These are phyloP conservation scores for Colletes latitarsis DNA, from an alignment of 1,140 invertebrate species.

Conservation along the genomic window DNA sequence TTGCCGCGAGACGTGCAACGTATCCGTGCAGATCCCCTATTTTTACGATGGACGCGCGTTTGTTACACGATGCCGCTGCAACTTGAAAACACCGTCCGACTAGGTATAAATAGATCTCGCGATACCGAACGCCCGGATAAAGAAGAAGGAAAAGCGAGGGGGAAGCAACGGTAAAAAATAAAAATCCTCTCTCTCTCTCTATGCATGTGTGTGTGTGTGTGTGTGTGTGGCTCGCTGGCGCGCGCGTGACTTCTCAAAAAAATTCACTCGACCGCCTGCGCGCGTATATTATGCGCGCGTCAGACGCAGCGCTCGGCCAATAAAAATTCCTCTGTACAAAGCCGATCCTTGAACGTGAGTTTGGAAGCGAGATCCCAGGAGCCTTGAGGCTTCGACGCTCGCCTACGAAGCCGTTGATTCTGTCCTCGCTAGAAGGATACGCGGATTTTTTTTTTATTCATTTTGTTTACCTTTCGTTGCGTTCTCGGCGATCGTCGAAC, in stretches of 20 bases:
- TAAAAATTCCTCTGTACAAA: constrained; percentile 63
- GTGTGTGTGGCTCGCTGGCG: constrained; percentile 21
- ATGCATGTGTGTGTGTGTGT: too few species aligned
- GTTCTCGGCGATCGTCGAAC: too few species aligned
- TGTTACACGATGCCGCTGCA: constrained; percentile 62
- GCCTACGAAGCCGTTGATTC: constrained; percentile 44
- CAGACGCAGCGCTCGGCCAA: constrained; percentile 23
- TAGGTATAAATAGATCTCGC: constrained; percentile 66
- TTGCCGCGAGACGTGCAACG: constrained; percentile 16
- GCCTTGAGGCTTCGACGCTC: constrained; percentile 48
- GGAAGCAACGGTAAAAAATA: constrained; percentile 40
- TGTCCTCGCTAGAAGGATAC: constrained; percentile 51
- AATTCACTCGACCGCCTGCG: constrained; percentile 5
- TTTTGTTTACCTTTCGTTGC: not conserved
- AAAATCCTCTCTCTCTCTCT: constrained; percentile 10
- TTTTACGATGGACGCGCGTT: constrained; percentile 64
- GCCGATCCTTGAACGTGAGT: constrained; percentile 66
- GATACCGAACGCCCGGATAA: constrained; percentile 30
- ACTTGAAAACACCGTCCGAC: constrained; percentile 64
- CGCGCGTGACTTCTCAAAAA: constrained; percentile 39
- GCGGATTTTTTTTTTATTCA: not conserved
- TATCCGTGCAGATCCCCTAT: constrained; percentile 55
- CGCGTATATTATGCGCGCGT: constrained; percentile 42
- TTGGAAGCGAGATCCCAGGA: constrained; percentile 55
- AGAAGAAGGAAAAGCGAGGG: constrained; percentile 31